Conservation (phyloP, 2,797 vertebrate species). For the Pteronotus mesoamericanus region DNA sequence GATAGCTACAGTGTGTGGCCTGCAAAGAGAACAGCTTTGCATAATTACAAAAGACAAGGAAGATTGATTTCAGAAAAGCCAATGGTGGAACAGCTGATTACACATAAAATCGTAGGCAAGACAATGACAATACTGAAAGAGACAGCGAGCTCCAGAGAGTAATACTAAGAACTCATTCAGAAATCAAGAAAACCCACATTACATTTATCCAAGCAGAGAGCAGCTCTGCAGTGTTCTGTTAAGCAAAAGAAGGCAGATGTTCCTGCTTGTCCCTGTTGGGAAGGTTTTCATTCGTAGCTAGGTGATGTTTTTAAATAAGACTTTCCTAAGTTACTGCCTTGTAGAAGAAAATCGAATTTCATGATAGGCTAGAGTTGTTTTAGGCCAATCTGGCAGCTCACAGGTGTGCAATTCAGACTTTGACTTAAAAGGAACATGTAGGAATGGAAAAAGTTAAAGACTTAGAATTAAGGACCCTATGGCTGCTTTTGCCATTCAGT, state of each 20-base stretch:
- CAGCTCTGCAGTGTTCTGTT: conserved; percentile 40
- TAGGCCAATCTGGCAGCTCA: background rate
- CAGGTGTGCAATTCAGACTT: conserved; percentile 28
- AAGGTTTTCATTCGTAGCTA: conserved; percentile 53
- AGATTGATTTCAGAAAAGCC: conserved; percentile 69
- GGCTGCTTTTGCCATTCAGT: background rate
- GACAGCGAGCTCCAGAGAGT: conserved; percentile 43
- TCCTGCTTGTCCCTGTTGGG: conserved; percentile 48
- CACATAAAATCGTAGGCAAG: conserved; percentile 59
- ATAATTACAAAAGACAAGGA: conserved; percentile 73
- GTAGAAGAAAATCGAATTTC: conserved; percentile 42
- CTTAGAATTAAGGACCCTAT: background rate
- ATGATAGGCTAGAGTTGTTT: background rate
- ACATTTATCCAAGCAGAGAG: conserved; percentile 56
- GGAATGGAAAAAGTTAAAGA: conserved; percentile 8
- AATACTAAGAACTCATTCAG: conserved; percentile 55
- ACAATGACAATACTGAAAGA: conserved; percentile 36
- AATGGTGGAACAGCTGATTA: conserved; percentile 60
- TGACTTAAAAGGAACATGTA: conserved; percentile 11
- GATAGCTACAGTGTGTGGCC: conserved; percentile 53
- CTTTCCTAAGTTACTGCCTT: conserved; percentile 24
- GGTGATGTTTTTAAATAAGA: conserved; percentile 65
- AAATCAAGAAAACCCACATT: conserved; percentile 51
- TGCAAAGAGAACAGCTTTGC: conserved; percentile 59
- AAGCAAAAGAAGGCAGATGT: conserved; percentile 63